Conservation (phyloP, 2,113 vertebrate species). For the Campylomormyrus numenius region DNA sequence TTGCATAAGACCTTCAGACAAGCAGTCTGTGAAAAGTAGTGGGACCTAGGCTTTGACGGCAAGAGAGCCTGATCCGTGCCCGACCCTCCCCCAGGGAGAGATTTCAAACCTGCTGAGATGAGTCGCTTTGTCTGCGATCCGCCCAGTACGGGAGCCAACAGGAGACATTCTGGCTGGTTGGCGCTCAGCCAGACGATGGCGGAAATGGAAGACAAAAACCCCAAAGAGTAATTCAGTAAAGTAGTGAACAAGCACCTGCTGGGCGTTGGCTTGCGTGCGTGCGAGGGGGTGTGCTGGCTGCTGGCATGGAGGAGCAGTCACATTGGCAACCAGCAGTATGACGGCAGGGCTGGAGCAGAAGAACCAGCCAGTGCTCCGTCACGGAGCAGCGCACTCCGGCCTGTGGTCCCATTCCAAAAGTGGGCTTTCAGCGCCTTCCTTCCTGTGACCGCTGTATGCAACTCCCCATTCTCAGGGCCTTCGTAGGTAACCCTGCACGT, state of each 20-base stretch:
- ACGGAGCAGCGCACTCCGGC: not conserved
- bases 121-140: slow-evolving; percentile 21
- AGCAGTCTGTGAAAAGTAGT: slow-evolving; percentile 5
- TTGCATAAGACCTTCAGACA: not conserved
- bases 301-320: not conserved
- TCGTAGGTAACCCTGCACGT: not conserved
- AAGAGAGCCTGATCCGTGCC: slow-evolving; percentile 48
- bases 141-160: slow-evolving; percentile 32
- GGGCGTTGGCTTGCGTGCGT: not conserved
- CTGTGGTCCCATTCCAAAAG: not conserved
- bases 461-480: not conserved
- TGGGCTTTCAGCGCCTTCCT: not conserved
- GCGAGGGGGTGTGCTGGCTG: not conserved
- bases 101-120: slow-evolving; percentile 48
- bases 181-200: slow-evolving; percentile 19
- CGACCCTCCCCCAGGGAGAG: slow-evolving; percentile 41
- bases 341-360: not conserved
- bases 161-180: slow-evolving; percentile 19
- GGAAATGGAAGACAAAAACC: slow-evolving; percentile 1
- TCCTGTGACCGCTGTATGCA: not conserved
- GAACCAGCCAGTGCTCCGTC: not conserved
- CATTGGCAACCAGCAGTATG: not conserved
- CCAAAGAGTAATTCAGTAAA: slow-evolving; percentile 5
- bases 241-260: slow-evolving; percentile 13
- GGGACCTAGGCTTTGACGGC: slow-evolving; percentile 31